Base-by-base conservation (phyloP, 2,797 vertebrate genomes). In the Chaetophractus vellerosus region DNA sequence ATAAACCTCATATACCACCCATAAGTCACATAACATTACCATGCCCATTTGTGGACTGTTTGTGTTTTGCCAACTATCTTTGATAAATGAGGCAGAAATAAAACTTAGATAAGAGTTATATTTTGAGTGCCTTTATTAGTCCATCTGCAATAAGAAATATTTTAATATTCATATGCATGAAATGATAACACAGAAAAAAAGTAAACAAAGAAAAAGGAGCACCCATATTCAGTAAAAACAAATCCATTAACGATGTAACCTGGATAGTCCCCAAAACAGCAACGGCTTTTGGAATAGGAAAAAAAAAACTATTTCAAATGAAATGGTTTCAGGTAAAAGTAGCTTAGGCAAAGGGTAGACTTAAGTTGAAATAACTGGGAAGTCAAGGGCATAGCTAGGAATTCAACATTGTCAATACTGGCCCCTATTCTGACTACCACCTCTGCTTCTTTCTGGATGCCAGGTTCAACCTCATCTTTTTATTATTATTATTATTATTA, bases 161-260 rank as follows among this genome's bases (percentile, higher is more conserved):
- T 81, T 90, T 87, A 50, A 59, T 48, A 80, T 52, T n/a, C 28
- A 59, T 48, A 91, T 79, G 61, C 38, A 19, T 38, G 94, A 96
- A 96, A 86, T 45, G 64, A 18, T 11, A 45, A 80, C 26, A 84
- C 4, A 45, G 18, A 89, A 38, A 24, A 48, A 78, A 82, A 71
- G 52, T 9, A 72, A 28, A 41, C 8, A 63, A 55, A 64, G 38
- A 38, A 38, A 9, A 36, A 55, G 50, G 64, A 82, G 36, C 7
- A 80, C 55, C 3, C 12, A 59, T 10, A 41, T 31, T 52, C 8
- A 61, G 3, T 11, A 23, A 84, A 69, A 83, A 45, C 45, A 79
- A n/a, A n/a, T 11, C 9, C n/a, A 45, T 4, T 15, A 45, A 1
- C 0, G 75, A 61, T 57, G 26, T 41, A 76, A 71, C 1, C 3